phyloP scores from a whole-genome alignment of 2,797 vertebrate species.

The Hippocampus kuda region DNA sequence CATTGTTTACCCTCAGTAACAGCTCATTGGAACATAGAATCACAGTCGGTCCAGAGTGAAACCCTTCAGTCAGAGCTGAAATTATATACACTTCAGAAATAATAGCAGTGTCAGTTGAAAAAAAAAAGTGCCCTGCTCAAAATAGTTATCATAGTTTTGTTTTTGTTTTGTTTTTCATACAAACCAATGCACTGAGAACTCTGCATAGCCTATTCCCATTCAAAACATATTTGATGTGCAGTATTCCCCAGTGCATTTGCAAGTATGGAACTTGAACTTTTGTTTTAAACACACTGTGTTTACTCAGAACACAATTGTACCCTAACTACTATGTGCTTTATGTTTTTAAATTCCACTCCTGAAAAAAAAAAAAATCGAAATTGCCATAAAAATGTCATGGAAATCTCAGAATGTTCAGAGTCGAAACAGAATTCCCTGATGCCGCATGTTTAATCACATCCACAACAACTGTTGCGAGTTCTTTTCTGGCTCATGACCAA shows the following conservation, averaged over 20 bases:
- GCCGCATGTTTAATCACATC: not conserved
- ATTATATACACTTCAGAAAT: not conserved
- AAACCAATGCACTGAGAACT: not conserved
- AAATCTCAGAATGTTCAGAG: not conserved
- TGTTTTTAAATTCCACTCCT: not conserved
- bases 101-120: not conserved
- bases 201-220: not conserved
- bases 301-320: not conserved
- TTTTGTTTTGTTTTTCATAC: not conserved
- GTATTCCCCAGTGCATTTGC: not conserved
- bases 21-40: not conserved
- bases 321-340: not conserved
- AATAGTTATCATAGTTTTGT: not conserved
- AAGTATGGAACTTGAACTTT: not conserved
- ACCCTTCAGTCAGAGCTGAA: not conserved
- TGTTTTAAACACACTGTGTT: not conserved
- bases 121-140: not conserved
- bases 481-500: not conserved
- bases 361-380: too few relatives aligned
- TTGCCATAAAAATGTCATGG: not conserved
- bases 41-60: not conserved
- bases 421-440: constrained; percentile 10
- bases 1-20: constrained; percentile 1
- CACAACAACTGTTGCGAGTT: not conserved
- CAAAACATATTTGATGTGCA: not conserved